Conservation (phyloP, 2,113 vertebrate species). For the Turdus rufiventris region DNA sequence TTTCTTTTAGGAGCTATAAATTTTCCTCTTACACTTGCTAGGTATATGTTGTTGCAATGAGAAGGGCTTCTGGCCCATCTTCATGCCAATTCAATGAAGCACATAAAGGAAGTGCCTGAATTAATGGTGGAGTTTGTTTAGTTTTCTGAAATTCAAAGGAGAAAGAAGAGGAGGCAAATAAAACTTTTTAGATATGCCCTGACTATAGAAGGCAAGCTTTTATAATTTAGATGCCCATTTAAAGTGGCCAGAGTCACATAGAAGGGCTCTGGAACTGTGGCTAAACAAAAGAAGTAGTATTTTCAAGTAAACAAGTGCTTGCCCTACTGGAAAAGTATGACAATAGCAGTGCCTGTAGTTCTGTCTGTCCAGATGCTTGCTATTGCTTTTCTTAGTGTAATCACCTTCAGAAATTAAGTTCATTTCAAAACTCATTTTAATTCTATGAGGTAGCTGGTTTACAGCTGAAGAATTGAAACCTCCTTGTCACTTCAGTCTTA, state of each 20-base stretch:
- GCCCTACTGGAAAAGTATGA: background rate
- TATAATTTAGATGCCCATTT: background rate
- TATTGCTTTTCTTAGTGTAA: slow-evolving; percentile 6
- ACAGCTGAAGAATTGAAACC: background rate
- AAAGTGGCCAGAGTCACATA: background rate
- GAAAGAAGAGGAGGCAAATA: background rate
- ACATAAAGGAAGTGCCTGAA: background rate
- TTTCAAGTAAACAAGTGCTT: background rate
- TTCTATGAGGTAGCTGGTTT: background rate
- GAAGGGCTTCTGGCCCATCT: background rate
- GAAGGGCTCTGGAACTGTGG: background rate
- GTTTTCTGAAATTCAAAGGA: background rate
- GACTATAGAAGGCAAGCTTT: background rate
- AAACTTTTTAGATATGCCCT: background rate
- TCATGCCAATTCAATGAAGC: background rate
- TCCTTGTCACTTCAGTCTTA: background rate
- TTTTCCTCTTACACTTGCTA: background rate
- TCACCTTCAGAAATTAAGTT: background rate
- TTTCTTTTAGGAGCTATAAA: background rate
- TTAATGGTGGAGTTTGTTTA: background rate
- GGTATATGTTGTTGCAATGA: background rate
- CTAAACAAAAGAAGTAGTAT: background rate
- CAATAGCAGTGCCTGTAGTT: background rate
- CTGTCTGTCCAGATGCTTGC: slow-evolving; percentile 11
- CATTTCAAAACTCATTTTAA: background rate